Evolutionary conservation across 2,888 invertebrate genomes (phyloP), one percentile per base, ranked within the genome.

Genomic region (Hemaris fuciformis): DNA sequence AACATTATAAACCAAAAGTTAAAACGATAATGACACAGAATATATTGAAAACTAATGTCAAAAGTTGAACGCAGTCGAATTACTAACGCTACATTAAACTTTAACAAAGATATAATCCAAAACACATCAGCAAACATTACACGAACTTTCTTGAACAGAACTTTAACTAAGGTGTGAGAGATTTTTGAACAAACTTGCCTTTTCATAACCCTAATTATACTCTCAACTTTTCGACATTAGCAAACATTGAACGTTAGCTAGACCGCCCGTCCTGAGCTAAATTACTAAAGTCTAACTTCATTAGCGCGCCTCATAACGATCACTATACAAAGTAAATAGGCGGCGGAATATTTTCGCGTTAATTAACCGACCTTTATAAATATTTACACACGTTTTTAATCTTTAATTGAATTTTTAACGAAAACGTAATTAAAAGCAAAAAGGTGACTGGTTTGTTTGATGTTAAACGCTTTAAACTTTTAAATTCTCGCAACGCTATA

Each of bases 191-290:
- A 63, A 76, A 80, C 76, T 77, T 77, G 72, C 76, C 72, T 77
- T 80, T 73, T 73, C 74, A 75, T 73, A 72, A 70, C 67, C 72
- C 75, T 81, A 81, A 84, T 84, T 80, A 83, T 75, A 76, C 75
- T 76, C 77, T 77, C 71, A 81, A 83, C 78, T 82, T 82, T 78
- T 70, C 72, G 74, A 76, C 75, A 70, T 79, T 77, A 78, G 75
- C 76, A 76, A 78, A 79, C 80, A 76, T 68, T 65, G 67, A 68
- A 66, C 68, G 64, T 31, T 31, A 70, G 67, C 72, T 65, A 66
- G 65, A 63, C 53, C 31, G 66, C 60, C 64, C 67, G 65, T 31
- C n/a, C 66, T 64, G 69, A 71, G 70, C 71, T 73, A 76, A 76
- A 78, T 81, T 77, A 80, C 77, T 73, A 74, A 71, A 76, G 71